Evolutionary conservation across 2,888 invertebrate genomes (phyloP).

Genomic region (Leptinotarsa peninsularis): DNA sequence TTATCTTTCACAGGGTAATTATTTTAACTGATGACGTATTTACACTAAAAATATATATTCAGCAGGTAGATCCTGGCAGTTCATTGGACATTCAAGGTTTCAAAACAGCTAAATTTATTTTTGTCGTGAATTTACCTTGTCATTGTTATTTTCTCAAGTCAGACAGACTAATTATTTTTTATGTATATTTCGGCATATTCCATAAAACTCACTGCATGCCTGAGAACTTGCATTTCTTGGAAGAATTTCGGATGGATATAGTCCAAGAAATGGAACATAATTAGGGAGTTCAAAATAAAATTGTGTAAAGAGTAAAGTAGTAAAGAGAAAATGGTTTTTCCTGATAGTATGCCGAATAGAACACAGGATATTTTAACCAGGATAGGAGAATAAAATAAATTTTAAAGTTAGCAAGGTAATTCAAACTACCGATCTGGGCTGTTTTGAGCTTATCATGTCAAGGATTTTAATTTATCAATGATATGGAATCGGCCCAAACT

Average conservation of each 20-base stretch:
- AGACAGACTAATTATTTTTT: constrained; percentile 18
- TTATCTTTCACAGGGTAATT: no score
- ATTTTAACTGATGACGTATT: neutral
- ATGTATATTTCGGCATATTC: neutral
- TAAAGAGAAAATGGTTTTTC: no score
- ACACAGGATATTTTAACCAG: no score
- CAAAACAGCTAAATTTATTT: constrained; percentile 12
- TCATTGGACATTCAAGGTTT: constrained; percentile 18
- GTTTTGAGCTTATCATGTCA: no score
- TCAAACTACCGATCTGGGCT: no score
- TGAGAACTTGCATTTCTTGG: constrained; percentile 7
- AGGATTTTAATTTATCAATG: no score
- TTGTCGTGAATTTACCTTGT: neutral
- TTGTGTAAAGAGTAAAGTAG: no score
- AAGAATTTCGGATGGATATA: neutral
- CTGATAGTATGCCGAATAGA: no score
- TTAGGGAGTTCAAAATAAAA: no score
- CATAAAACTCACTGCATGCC: constrained; percentile 1
- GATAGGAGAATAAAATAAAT: no score
- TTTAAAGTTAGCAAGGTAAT: no score
- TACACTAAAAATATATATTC: neutral
- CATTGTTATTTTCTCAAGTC: constrained; percentile 1
- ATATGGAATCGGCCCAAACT: no score
- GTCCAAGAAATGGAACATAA: neutral
- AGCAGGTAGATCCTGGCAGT: constrained; percentile 5